Evolutionary conservation across 2,888 invertebrate genomes (phyloP).

Genomic region (Leptogaster cylindrica): DNA sequence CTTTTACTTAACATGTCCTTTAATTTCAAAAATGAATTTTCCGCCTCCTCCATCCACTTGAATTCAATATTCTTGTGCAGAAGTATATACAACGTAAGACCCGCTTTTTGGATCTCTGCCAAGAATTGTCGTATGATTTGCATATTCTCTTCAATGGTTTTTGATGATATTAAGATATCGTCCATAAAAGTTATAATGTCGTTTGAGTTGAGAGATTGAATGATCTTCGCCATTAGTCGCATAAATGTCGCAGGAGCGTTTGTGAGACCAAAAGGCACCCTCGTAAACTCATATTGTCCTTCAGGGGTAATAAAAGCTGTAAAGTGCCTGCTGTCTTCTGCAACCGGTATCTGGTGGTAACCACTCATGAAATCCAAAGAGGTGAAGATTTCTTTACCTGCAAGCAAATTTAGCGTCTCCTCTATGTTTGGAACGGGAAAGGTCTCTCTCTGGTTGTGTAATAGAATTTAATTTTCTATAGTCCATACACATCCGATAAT

Average conservation of each 20-base stretch:
- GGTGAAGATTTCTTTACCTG: slow-evolving; percentile 21
- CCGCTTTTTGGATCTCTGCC: not conserved
- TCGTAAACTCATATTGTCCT: slow-evolving; percentile 51
- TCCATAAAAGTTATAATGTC: slow-evolving; percentile 8
- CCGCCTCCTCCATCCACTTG: too few relatives aligned
- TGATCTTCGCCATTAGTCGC: slow-evolving; percentile 17
- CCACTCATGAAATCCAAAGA: slow-evolving; percentile 40
- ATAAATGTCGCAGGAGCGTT: slow-evolving; percentile 50
- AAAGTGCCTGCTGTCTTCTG: slow-evolving; percentile 31
- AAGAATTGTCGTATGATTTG: slow-evolving; percentile 4
- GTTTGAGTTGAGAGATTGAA: not conserved
- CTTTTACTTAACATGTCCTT: too few relatives aligned
- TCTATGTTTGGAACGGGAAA: slow-evolving; percentile 50
- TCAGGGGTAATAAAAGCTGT: slow-evolving; percentile 52
- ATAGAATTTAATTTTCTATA: slow-evolving; percentile 51
- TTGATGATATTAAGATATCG: slow-evolving; percentile 5
- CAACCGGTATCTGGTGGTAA: slow-evolving; percentile 40
- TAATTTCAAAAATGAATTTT: too few relatives aligned
- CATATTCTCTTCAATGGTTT: not conserved
- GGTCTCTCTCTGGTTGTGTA: slow-evolving; percentile 47
- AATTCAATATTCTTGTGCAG: too few relatives aligned
- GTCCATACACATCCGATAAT: slow-evolving; percentile 52
- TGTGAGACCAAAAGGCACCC: slow-evolving; percentile 52
- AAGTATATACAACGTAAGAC: slow-evolving; percentile 5
- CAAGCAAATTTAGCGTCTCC: slow-evolving; percentile 45